These are phyloP conservation scores for Agrotis exclamationis DNA, from an alignment of 2,888 invertebrate genomes.

Conservation along the genomic window DNA sequence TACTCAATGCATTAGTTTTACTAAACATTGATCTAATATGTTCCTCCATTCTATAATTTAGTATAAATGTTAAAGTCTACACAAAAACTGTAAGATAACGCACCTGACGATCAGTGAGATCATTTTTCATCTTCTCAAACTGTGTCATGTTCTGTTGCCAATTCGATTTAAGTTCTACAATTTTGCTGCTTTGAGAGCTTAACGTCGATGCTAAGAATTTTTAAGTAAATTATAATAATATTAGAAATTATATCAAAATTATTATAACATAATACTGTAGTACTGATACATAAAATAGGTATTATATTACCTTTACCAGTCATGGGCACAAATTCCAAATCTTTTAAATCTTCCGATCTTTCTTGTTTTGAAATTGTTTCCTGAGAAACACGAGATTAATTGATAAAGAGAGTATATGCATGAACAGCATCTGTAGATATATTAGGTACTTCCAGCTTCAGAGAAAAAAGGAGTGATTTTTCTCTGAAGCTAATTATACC, in stretches of 20 bases:
- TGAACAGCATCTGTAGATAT: no score
- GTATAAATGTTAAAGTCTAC: no score
- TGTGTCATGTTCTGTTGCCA: conserved; percentile 80
- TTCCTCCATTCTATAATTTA: no score
- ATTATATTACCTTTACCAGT: conserved; percentile 40
- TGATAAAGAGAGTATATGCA: not conserved
- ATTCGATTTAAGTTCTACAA: conserved; percentile 71
- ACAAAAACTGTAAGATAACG: not conserved
- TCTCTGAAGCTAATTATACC: no score
- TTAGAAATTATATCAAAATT: no score
- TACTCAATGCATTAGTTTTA: no score
- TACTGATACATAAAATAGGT: not conserved
- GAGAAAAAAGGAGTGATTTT: no score
- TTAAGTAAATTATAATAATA: not conserved
- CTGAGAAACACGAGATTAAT: conserved; percentile 65
- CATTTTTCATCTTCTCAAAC: conserved; percentile 81
- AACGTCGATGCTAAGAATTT: conserved; percentile 73
- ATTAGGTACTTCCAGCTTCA: no score
- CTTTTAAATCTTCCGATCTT: conserved; percentile 73
- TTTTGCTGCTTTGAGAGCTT: conserved; percentile 69
- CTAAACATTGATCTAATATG: not conserved
- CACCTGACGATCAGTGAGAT: conserved; percentile 82
- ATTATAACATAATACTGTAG: not conserved
- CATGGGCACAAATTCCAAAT: conserved; percentile 15
- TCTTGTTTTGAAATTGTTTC: conserved; percentile 75